Base-by-base conservation (phyloP, 2,888 invertebrate genomes). In the Plagiodera versicolora region DNA sequence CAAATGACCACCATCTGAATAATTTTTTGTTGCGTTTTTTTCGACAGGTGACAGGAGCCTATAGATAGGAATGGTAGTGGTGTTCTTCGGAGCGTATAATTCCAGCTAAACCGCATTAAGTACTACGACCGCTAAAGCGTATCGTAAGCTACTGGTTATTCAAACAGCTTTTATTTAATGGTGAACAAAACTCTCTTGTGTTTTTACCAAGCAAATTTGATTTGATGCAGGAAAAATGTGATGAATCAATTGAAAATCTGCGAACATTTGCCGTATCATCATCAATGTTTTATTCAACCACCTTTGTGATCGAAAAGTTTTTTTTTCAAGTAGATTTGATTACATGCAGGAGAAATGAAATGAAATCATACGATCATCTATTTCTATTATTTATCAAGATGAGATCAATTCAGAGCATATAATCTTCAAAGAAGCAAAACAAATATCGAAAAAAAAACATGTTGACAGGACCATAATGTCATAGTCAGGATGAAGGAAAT, bases 1-100 rank as follows among this genome's bases (percentile, higher is more conserved):
- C 57, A 57, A 32, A 39, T 39, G 39, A 2, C 39, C 11, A 14
- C 39, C 39, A 16, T 52, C 30, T n/a, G 45, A 52, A 9, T 47
- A 18, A 14, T 46, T 52, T 52, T 58, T 46, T 49, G 47, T 6
- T 39, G 3, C n/a, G 39, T 14, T 39, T 14, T 39, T 39, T 39
- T 39, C 2, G 10, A 32, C 8, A 10, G 32, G 32, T 39, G 39
- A 11, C 14, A 39, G n/a, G 14, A 39, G 14, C 4, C 39, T 8
- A 32, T 14, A 39, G 39, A 39, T 8, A n/a, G 14, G 1, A 39
- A 2, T 39, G 10, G 14, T 39, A 4, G n/a, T 39, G 4, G 4
- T 11, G 39, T 11, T 11, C 14, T 14, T 39, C 14, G 14, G 14
- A 2, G 39, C 14, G 14, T 39, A 14, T 39, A 39, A 39, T 39